Percentiles rank a stretch among this genome's conserved stretches.
Conservation (phyloP, 2,113 vertebrate genomes). For the Lepisosteus oculatus region DNA sequence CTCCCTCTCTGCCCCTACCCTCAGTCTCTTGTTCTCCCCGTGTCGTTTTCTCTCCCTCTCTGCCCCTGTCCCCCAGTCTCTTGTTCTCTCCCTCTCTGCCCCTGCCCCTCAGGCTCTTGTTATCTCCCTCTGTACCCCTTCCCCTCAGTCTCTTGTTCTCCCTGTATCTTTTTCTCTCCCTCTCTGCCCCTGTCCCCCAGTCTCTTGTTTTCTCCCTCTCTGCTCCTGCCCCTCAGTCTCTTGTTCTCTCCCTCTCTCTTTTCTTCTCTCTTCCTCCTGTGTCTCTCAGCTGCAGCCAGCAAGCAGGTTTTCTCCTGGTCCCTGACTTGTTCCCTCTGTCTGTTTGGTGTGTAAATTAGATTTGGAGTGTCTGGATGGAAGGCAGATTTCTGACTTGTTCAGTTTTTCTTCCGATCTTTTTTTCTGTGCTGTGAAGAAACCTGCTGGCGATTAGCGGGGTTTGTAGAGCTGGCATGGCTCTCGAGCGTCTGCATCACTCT, state of each 20-base stretch:
- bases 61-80: conserved; percentile 47
- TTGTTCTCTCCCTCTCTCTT: background rate
- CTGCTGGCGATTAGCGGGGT: conserved; percentile 61
- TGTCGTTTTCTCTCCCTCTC: conserved; percentile 48
- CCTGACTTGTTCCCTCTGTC: too few relatives aligned
- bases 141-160: conserved; percentile 1
- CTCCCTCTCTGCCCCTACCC: too few relatives aligned
- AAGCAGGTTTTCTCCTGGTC: conserved; percentile 50
- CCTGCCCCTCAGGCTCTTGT: conserved; percentile 11
- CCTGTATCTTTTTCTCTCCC: background rate
- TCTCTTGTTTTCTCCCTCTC: conserved; percentile 6
- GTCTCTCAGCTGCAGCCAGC: conserved; percentile 70
- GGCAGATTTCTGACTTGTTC: conserved; percentile 46
- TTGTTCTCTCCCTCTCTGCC: conserved; percentile 40
- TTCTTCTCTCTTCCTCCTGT: conserved; percentile 42
- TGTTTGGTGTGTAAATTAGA: conserved; percentile 66
- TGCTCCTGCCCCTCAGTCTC: conserved; percentile 11
- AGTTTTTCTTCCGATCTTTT: background rate
- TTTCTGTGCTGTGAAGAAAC: conserved; percentile 55
- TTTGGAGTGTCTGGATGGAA: conserved; percentile 61
- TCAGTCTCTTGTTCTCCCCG: background rate
- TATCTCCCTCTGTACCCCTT: conserved; percentile 16
- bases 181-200: conserved; percentile 42
- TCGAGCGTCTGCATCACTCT: background rate
- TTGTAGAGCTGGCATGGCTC: conserved; percentile 30